Percentiles rank a stretch among this genome's conserved stretches.
phyloP scores from a whole-genome alignment of 2,113 vertebrate genomes.

The Crotophaga sulcirostris region DNA sequence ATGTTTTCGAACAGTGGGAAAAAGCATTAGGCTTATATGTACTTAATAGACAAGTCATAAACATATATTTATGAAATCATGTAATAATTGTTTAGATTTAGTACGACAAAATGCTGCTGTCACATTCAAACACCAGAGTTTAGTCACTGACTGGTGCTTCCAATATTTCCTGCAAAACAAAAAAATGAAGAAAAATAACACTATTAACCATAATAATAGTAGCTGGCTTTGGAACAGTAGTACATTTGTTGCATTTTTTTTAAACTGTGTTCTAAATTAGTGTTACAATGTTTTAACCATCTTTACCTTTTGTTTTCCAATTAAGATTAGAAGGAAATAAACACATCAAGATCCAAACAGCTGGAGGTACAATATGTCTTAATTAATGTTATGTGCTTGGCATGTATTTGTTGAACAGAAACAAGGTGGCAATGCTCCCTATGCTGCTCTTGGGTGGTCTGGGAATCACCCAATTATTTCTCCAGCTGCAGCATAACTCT shows the following conservation, averaged over 20 bases:
- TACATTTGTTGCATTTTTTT: not conserved
- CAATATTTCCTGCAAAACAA: not conserved
- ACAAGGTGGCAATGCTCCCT: not conserved
- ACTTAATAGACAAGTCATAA: not conserved
- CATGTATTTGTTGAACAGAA: not conserved
- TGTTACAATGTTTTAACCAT: not conserved
- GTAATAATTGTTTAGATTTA: not conserved
- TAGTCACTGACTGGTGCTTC: not conserved
- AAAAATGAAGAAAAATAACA: not conserved
- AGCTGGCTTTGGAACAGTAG: not conserved
- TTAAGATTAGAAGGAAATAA: constrained; percentile 75
- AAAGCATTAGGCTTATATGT: not conserved
- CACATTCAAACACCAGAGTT: not conserved
- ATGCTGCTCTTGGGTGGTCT: not conserved
- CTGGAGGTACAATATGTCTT: constrained; percentile 70
- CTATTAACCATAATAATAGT: not conserved
- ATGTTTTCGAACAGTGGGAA: not conserved
- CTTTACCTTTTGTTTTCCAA: constrained; percentile 61
- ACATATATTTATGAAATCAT: not conserved
- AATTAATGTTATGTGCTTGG: not conserved
- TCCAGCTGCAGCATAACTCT: not conserved
- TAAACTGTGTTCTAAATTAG: not conserved
- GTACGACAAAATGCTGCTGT: not conserved
- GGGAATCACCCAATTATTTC: not conserved
- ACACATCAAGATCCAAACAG: constrained; percentile 20